These are phyloP conservation scores for Megathymus violae DNA, from an alignment of 1,140 invertebrate species.

Conservation along the genomic window DNA sequence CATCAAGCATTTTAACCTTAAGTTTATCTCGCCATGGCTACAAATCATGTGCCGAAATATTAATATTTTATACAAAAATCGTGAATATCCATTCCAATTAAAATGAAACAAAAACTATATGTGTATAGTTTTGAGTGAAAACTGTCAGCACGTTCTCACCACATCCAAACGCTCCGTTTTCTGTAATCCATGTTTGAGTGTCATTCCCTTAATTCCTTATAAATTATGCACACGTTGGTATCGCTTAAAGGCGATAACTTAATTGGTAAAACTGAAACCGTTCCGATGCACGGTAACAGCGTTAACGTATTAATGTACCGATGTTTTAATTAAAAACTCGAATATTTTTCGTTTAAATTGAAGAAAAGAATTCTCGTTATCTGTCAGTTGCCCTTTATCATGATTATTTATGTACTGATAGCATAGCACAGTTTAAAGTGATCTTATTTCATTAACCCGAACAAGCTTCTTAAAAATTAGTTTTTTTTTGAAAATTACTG, in stretches of 20 bases:
- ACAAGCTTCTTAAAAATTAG: no score
- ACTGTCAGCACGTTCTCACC: neutral
- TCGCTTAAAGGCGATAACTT: constrained; percentile 22
- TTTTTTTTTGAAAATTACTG: no score
- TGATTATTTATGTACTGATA: constrained; percentile 20
- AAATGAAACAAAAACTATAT: no score
- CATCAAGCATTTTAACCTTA: no score
- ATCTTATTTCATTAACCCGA: no score
- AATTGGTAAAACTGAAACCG: constrained; percentile 34
- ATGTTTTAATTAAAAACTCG: constrained; percentile 42
- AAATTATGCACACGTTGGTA: constrained; percentile 22
- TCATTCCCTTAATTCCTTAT: constrained; percentile 19
- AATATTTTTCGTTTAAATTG: constrained; percentile 26
- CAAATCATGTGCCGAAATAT: no score
- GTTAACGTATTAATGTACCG: constrained; percentile 33
- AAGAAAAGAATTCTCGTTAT: constrained; percentile 3
- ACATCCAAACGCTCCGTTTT: neutral
- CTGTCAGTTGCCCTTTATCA: constrained; percentile 8
- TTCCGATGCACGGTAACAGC: constrained; percentile 29
- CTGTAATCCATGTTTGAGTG: neutral
- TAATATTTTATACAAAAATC: no score
- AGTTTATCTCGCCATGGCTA: no score
- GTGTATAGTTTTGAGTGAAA: no score
- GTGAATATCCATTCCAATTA: no score
- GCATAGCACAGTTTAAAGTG: no score